Evolutionary conservation across 1,140 invertebrate genomes (phyloP).

Genomic region (Drosophila mojavensis): DNA sequence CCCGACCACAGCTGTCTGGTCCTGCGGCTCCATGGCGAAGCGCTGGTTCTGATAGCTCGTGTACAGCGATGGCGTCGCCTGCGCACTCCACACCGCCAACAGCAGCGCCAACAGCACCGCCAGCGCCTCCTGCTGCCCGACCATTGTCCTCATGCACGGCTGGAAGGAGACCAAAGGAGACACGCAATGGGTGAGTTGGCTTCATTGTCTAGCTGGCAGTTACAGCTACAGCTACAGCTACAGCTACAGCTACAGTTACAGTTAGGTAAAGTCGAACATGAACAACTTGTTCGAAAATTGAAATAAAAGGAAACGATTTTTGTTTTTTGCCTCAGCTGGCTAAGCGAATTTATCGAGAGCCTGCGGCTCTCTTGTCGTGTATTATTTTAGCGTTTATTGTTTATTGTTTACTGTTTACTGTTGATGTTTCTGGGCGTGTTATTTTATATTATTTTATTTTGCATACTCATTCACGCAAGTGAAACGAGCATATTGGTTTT

Average conservation of each 20-base stretch:
- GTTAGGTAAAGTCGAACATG: too few species aligned
- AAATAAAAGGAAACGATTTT: slow-evolving; percentile 26
- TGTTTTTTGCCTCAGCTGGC: slow-evolving; percentile 34
- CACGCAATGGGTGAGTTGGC: not conserved
- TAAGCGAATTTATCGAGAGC: slow-evolving; percentile 55
- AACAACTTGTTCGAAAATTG: not conserved
- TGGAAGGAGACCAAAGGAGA: not conserved
- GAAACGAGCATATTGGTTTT: too few species aligned
- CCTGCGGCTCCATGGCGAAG: slow-evolving; percentile 93
- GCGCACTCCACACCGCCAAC: slow-evolving; percentile 9
- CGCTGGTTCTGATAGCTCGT: slow-evolving; percentile 85
- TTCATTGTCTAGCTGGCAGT: not conserved
- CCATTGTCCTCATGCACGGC: slow-evolving; percentile 24
- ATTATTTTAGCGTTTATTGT: slow-evolving; percentile 79
- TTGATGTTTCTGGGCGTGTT: slow-evolving; percentile 35
- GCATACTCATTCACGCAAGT: not conserved
- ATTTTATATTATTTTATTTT: slow-evolving; percentile 46
- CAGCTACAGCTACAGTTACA: not conserved
- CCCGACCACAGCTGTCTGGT: slow-evolving; percentile 90
- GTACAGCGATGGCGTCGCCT: slow-evolving; percentile 50
- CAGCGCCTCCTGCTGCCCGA: not conserved
- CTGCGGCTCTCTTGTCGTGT: slow-evolving; percentile 47
- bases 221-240: not conserved
- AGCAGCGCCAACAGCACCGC: slow-evolving; percentile 14
- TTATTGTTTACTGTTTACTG: slow-evolving; percentile 53